Base-by-base conservation (phyloP, 1,140 invertebrate genomes). In the Nautilus pompilius region DNA sequence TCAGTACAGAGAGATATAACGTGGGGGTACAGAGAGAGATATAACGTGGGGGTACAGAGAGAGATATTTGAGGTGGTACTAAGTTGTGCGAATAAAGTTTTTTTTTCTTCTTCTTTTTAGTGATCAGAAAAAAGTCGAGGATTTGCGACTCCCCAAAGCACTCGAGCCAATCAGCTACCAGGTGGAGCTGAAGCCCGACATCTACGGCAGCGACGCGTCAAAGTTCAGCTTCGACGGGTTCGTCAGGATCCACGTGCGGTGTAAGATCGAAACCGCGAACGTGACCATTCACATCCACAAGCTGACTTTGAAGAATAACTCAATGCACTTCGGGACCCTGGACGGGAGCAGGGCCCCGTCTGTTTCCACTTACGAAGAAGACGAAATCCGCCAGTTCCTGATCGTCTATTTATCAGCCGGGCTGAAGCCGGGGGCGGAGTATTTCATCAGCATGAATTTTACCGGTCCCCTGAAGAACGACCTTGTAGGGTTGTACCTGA, bases 171-270 rank as follows among this genome's bases (percentile, higher is more conserved):
- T 66, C 22, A 65, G 72, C 30, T 83, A 83, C 58, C 68, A 75
- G 17, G 49, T 83, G 6, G 66, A 72, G 36, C 66, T 83, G 5
- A 61, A 69, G 33, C 80, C 82, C 5, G 75, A 77, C 57, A 79
- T 83, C 53, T 80, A 80, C 61, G 57, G 30, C 5, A 24, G 17
- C 4, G 63, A 72, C 45, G 74, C 78, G 8, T 54, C 63, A 26
- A 61, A 67, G 4, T 84, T 83, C 10, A 87, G 83, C 15, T 94
- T 92, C 75, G 76, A 82, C 59, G 93, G 93, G 1, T 84, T 80
- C 33, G 90, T 93, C 0, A 86, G 84, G 55, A 93, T 94, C n/a
- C 67, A 87, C 3, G 78, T 95, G 15, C 77, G 77, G 22, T 86
- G 87, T 4, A 63, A 81, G 8, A 68, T 84, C 36, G 68, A 81